Evolutionary conservation across 2,797 vertebrate species (phyloP), one percentile per base, ranked within the genome.

Genomic region (Anas capensis): DNA sequence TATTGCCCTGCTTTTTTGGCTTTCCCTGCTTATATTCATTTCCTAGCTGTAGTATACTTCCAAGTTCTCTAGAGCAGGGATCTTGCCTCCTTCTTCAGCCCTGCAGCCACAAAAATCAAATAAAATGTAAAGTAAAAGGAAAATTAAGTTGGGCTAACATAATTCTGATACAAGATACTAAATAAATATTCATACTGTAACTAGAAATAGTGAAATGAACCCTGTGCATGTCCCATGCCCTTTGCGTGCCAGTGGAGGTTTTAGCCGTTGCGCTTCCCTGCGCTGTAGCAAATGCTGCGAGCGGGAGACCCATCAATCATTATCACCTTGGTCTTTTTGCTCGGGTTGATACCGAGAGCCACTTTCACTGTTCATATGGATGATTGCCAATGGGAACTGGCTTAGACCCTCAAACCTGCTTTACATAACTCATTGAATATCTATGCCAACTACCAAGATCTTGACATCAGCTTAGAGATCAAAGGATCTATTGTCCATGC

Each of bases 341-440:
- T 79, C 17, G 6, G 58, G 31, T 56, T 84, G 60, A 58, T 70
- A 54, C 31, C 60, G 54, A 53, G 79, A 86, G 19, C 78, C 1
- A 3, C n/a, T 72, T 76, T 42, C 49, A 19, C n/a, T 60, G 24
- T 60, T 75, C 23, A 19, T 36, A 3, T 49, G 73, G 49, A 51
- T 69, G n/a, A 16, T 61, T 88, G 83, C 86, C 92, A 68, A 6
- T 68, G 81, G 60, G 80, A 95, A 80, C 51, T 40, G 81, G 51
- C 86, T 88, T 51, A 51, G 86, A 48, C 36, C 18, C 40, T 36
- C 80, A 42, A 23, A 40, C 31, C 62, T 48, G 33, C 27, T 94
- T 79, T 85, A 57, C 34, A 73, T 85, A 64, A 57, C 27, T 60
- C 27, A 31, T 9, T 24, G 66, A 66, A n/a, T 48, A 66, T 23